A percentile compares a stretch with the other conserved stretches of the same genome.
phyloP scores from a whole-genome alignment of 2,797 vertebrate species.

The Notolabrus celidotus region DNA sequence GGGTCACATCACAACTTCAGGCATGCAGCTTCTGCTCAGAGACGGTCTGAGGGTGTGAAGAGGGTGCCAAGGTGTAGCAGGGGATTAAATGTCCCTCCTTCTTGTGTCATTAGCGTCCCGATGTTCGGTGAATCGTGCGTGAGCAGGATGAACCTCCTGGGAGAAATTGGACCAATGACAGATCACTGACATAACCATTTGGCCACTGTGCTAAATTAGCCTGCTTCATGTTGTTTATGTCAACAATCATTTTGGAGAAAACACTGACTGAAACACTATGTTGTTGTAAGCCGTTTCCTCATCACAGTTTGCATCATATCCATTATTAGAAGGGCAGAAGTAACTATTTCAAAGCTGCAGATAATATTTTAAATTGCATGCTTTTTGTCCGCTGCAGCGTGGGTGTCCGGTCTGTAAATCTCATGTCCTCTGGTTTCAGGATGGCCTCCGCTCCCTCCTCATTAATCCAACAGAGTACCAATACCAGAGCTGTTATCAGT shows the following conservation, averaged over 20 bases:
- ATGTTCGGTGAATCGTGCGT: not conserved
- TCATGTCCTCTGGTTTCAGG: not conserved
- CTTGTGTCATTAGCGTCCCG: not conserved
- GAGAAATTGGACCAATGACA: not conserved
- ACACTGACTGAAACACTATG: not conserved
- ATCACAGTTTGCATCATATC: not conserved
- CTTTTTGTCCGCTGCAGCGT: no score
- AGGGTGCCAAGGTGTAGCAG: not conserved
- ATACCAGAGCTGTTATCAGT: not conserved
- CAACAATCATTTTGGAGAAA: constrained; percentile 13
- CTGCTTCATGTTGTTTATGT: constrained; percentile 1
- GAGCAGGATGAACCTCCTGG: not conserved
- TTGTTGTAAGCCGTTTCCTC: not conserved
- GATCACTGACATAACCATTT: constrained; percentile 21
- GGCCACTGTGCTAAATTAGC: constrained; percentile 11
- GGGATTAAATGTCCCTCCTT: not conserved
- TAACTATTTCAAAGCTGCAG: no score
- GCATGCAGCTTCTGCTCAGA: not conserved
- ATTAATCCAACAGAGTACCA: not conserved
- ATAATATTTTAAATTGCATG: no score
- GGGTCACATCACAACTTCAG: constrained; percentile 28
- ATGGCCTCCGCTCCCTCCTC: not conserved
- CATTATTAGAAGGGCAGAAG: no score
- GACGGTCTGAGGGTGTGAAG: not conserved
- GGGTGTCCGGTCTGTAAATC: not conserved